Evolutionary conservation across 2,797 vertebrate genomes (phyloP).

Genomic region (Knipowitschia caucasica): DNA sequence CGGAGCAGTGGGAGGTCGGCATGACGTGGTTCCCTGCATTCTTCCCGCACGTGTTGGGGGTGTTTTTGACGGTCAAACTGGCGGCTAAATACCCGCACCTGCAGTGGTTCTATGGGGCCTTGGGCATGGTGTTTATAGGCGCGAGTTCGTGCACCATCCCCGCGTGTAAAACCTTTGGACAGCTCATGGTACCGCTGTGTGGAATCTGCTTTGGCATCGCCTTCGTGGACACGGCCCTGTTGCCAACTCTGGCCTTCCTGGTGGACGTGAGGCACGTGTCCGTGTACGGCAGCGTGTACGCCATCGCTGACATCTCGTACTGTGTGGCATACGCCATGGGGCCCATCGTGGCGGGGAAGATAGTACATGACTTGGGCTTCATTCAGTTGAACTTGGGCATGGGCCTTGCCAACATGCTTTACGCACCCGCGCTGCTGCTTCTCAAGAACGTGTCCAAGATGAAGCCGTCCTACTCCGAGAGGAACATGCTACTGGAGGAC

Average conservation of each 20-base stretch:
- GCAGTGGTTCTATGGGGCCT: constrained; percentile 96
- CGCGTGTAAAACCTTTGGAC: constrained; percentile 89
- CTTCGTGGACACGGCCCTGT: constrained; percentile 92
- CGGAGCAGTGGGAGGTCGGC: constrained; percentile 92
- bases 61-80: constrained; percentile 89
- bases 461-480: constrained; percentile 90
- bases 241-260: constrained; percentile 93
- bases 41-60: constrained; percentile 92
- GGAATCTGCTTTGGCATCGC: constrained; percentile 98
- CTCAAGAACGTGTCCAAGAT: constrained; percentile 89
- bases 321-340: constrained; percentile 93
- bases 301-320: constrained; percentile 98
- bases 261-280: constrained; percentile 95
- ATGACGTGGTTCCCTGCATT: constrained; percentile 96
- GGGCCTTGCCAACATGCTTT: constrained; percentile 93
- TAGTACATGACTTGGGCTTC: constrained; percentile 93
- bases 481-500: constrained; percentile 91
- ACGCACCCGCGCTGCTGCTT: constrained; percentile 89
- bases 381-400: constrained; percentile 93
- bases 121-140: constrained; percentile 93
- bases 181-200: constrained; percentile 92
- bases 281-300: constrained; percentile 95
- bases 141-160: constrained; percentile 93
- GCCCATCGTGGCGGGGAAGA: constrained; percentile 90
- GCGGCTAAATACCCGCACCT: constrained; percentile 89